Conservation (phyloP, 2,113 vertebrate species). For the Campylomormyrus numenius region DNA sequence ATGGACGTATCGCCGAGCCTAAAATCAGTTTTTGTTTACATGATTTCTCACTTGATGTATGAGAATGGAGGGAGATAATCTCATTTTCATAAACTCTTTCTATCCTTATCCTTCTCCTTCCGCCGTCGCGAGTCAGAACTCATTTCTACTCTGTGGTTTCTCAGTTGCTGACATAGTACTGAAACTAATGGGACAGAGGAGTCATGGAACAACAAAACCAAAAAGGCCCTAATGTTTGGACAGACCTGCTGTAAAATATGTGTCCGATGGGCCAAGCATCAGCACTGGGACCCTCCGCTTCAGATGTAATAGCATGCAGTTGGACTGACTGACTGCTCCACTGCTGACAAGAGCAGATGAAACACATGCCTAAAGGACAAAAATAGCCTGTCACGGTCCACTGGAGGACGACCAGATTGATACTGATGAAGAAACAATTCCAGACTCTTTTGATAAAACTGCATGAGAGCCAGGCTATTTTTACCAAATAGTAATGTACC, state of each 20-base stretch:
- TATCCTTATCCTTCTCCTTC: not conserved
- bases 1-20: not conserved
- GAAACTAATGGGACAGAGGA: not conserved
- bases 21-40: not conserved
- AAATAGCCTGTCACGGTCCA: conserved; percentile 10
- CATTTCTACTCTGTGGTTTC: not conserved
- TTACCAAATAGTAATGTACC: not conserved
- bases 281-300: conserved; percentile 33
- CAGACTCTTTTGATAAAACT: not conserved
- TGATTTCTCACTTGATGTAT: conserved; percentile 5
- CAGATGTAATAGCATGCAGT: conserved; percentile 21
- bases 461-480: not conserved
- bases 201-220: not conserved
- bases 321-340: conserved; percentile 44
- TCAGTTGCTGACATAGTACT: not conserved
- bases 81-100: not conserved
- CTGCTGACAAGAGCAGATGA: conserved; percentile 33
- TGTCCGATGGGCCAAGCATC: conserved; percentile 43
- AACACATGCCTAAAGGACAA: not conserved
- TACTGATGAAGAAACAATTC: conserved; percentile 2
- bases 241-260: conserved; percentile 27
- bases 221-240: conserved; percentile 43
- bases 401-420: not conserved
- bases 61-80: not conserved
- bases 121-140: not conserved